phyloP scores from a whole-genome alignment of 2,797 vertebrate genomes.

The Pipistrellus pipistrellus region DNA sequence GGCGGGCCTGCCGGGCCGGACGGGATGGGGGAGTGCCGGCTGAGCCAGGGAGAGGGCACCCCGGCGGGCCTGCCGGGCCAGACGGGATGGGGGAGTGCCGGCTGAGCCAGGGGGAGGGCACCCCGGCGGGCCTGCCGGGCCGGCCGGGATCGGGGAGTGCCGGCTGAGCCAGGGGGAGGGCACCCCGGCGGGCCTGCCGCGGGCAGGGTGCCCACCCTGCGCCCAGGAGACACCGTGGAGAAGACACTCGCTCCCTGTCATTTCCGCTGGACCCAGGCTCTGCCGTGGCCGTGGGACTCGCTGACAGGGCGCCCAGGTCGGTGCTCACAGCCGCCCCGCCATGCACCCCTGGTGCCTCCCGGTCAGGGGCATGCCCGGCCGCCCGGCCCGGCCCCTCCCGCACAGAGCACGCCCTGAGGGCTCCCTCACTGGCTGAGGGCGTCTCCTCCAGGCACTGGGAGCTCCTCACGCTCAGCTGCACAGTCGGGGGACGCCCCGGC shows the following conservation, averaged over 20 bases:
- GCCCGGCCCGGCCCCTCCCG: not conserved
- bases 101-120: not conserved
- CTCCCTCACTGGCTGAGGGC: no score
- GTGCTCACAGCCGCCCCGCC: no score
- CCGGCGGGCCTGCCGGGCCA: no score
- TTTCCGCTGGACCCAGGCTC: not conserved
- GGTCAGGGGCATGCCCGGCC: not conserved
- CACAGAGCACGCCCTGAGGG: no score
- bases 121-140: no score
- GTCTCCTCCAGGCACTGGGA: not conserved
- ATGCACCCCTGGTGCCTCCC: no score
- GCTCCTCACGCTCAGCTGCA: not conserved
- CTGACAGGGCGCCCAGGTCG: not conserved
- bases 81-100: not conserved
- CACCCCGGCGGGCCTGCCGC: not conserved
- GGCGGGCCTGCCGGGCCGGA: no score
- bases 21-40: no score
- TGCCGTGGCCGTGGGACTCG: fast-evolving
- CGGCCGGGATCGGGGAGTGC: no score
- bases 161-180: no score
- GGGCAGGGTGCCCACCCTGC: not conserved
- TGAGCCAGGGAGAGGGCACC: not conserved
- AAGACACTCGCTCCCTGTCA: not conserved
- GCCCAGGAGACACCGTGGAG: not conserved
- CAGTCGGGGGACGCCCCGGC: fast-evolving